These are phyloP conservation scores for Microchirus variegatus DNA, from an alignment of 2,797 vertebrate species.

Conservation along the genomic window DNA sequence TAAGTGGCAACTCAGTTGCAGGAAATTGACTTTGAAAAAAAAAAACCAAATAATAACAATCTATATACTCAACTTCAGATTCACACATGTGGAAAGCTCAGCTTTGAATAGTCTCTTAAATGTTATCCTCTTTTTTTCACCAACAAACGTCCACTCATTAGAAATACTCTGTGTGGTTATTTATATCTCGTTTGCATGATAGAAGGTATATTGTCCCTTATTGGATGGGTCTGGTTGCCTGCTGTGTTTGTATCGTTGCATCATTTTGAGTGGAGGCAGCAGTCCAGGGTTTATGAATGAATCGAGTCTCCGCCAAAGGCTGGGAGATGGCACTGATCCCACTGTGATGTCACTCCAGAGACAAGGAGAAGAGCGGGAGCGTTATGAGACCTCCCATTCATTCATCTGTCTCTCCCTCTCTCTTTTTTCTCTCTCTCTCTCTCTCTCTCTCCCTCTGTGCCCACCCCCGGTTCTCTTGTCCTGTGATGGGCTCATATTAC, in stretches of 20 bases:
- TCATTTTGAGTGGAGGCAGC: conserved; percentile 69
- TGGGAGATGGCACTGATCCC: conserved; percentile 77
- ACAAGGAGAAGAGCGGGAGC: conserved; percentile 63
- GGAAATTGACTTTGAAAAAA: conserved; percentile 53
- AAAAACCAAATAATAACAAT: background rate
- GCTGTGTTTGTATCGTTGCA: conserved; percentile 72
- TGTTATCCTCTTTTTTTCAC: conserved; percentile 11
- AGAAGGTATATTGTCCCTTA: conserved; percentile 70
- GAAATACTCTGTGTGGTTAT: conserved; percentile 61
- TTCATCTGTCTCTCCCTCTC: conserved; percentile 39
- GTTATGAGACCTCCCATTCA: conserved; percentile 77
- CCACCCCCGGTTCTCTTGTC: conserved; percentile 56
- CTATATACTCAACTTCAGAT: conserved; percentile 14
- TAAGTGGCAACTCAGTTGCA: conserved; percentile 67
- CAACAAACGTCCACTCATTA: conserved; percentile 40
- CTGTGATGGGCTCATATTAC: conserved; percentile 80
- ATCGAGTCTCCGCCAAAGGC: conserved; percentile 72
- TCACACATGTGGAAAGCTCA: conserved; percentile 32
- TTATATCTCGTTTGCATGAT: conserved; percentile 68
- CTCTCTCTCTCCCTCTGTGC: conserved; percentile 25
- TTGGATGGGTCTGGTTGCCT: conserved; percentile 72
- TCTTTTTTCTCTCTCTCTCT: conserved; percentile 27
- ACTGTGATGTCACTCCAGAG: conserved; percentile 80
- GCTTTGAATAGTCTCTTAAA: conserved; percentile 40
- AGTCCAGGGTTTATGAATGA: conserved; percentile 81